phyloP scores from a whole-genome alignment of 2,888 invertebrate species.

The Amphipyra berbera region DNA sequence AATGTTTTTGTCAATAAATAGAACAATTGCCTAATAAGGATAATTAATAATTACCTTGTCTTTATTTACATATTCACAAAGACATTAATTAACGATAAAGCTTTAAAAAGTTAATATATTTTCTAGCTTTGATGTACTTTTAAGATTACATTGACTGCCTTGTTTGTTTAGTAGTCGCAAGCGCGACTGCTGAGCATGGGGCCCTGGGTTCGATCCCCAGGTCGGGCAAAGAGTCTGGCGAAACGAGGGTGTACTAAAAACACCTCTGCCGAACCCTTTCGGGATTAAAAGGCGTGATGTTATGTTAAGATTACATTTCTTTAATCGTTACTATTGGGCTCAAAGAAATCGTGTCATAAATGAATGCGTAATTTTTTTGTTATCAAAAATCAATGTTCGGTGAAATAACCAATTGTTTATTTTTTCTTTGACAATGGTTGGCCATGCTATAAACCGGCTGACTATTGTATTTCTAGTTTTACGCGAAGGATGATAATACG shows the following conservation, averaged over 20 bases:
- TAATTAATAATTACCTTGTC: slow-evolving; percentile 16
- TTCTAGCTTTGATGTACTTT: not conserved
- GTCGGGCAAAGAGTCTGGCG: too few relatives aligned
- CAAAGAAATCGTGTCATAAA: not conserved
- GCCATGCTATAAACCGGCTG: slow-evolving; percentile 2
- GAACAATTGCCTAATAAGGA: not conserved
- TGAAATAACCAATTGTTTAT: slow-evolving; percentile 6
- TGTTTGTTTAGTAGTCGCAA: too few relatives aligned
- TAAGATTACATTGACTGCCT: too few relatives aligned
- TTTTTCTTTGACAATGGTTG: not conserved
- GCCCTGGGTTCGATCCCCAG: too few relatives aligned
- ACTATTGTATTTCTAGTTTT: slow-evolving; percentile 8
- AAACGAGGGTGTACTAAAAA: too few relatives aligned
- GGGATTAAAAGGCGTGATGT: too few relatives aligned
- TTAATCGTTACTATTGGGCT: too few relatives aligned
- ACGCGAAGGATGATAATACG: too few relatives aligned
- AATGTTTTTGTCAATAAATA: not conserved
- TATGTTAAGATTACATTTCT: too few relatives aligned
- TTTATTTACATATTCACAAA: not conserved
- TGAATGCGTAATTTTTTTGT: not conserved
- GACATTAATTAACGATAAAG: not conserved
- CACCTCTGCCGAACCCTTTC: too few relatives aligned
- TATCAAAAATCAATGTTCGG: not conserved
- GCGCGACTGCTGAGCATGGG: too few relatives aligned
- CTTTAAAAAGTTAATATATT: not conserved